A percentile compares a stretch with the other conserved stretches of the same genome.
These are phyloP conservation scores for Hippoglossus hippoglossus DNA, from an alignment of 2,797 vertebrate genomes.

Conservation along the genomic window DNA sequence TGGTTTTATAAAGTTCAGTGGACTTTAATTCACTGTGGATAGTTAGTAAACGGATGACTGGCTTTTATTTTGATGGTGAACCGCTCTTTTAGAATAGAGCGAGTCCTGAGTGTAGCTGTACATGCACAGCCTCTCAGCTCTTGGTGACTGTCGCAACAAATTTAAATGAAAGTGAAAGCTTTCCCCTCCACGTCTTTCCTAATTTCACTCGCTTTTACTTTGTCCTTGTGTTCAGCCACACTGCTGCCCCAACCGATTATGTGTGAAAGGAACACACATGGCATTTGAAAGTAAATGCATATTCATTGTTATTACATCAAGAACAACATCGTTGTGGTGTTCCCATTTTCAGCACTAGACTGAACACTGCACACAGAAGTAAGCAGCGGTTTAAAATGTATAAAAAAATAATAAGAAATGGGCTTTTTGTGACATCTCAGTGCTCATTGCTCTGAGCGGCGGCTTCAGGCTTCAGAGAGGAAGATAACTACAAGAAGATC, in stretches of 20 bases:
- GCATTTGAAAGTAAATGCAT: slow-evolving; percentile 50
- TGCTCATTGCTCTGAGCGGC: slow-evolving; percentile 26
- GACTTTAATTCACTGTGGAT: slow-evolving; percentile 1
- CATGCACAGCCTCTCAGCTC: slow-evolving; percentile 17
- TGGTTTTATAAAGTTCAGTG: not conserved
- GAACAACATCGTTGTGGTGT: slow-evolving; percentile 11
- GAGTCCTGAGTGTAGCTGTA: slow-evolving; percentile 15
- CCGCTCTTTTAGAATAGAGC: not conserved
- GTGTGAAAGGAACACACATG: not conserved
- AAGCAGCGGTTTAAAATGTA: slow-evolving; percentile 2
- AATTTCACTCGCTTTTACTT: slow-evolving; percentile 33
- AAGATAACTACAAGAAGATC: slow-evolving; percentile 18
- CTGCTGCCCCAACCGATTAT: not conserved
- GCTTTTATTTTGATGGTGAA: slow-evolving; percentile 10
- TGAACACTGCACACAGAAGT: not conserved
- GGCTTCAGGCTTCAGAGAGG: slow-evolving; percentile 15
- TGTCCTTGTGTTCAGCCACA: slow-evolving; percentile 37
- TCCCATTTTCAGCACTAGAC: slow-evolving; percentile 13
- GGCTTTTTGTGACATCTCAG: slow-evolving; percentile 22
- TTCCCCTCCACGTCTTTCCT: slow-evolving; percentile 41
- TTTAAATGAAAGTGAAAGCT: slow-evolving; percentile 49
- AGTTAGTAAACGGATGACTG: not conserved
- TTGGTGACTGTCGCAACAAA: slow-evolving; percentile 45
- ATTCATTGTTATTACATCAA: slow-evolving; percentile 54
- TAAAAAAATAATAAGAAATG: slow-evolving; percentile 7